These are phyloP conservation scores for Hydropsyche tenuis DNA, from an alignment of 1,140 invertebrate species.

Conservation along the genomic window DNA sequence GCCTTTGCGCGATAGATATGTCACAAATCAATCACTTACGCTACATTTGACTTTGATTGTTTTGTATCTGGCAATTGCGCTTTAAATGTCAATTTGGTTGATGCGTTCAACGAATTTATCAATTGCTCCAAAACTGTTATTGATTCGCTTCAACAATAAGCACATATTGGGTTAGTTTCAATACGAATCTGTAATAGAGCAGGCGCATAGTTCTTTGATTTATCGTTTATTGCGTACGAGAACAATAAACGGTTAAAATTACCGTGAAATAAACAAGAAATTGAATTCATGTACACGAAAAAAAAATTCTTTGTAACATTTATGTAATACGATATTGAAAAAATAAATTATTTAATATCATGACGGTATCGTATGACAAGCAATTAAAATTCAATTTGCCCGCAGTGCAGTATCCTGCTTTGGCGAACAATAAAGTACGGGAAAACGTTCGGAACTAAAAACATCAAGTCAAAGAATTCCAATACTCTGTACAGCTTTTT, in stretches of 20 bases:
- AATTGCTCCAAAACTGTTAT: not conserved
- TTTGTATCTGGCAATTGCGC: not conserved
- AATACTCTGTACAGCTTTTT: too few species aligned
- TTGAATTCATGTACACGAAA: too few species aligned
- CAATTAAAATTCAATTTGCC: slow-evolving; percentile 46
- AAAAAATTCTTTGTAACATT: too few species aligned
- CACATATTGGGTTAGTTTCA: too few species aligned
- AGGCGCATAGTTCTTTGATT: too few species aligned
- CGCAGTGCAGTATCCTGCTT: slow-evolving; percentile 40
- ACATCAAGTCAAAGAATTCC: too few species aligned
- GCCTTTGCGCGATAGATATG: not conserved
- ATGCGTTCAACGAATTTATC: not conserved
- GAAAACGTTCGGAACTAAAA: slow-evolving; percentile 8
- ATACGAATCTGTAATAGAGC: too few species aligned
- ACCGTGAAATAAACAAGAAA: too few species aligned
- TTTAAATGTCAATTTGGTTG: slow-evolving; percentile 3
- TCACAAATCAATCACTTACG: not conserved
- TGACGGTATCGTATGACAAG: slow-evolving; percentile 28
- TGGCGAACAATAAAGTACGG: slow-evolving; percentile 31
- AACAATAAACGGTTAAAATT: too few species aligned
- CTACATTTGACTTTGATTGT: slow-evolving; percentile 16
- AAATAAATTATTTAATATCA: slow-evolving; percentile 3
- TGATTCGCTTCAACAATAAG: not conserved
- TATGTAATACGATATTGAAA: not conserved
- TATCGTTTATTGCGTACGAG: too few species aligned